phyloP scores from a whole-genome alignment of 2,888 invertebrate genomes.

The Gortyna flavago region DNA sequence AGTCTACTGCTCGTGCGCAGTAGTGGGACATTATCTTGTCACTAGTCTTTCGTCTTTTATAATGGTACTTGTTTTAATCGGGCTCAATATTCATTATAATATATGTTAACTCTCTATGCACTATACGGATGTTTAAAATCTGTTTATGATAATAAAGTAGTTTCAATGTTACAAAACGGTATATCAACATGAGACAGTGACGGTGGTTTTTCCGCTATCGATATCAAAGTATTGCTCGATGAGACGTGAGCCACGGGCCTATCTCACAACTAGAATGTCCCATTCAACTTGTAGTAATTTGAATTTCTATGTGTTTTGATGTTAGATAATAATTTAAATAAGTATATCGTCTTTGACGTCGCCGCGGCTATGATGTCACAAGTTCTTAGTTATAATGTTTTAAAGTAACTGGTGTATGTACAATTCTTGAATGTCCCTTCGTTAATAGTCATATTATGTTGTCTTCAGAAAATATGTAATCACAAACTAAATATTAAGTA shows the following conservation, averaged over 20 bases:
- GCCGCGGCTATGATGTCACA: constrained; percentile 53
- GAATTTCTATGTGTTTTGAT: constrained; percentile 32
- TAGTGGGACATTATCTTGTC: neutral
- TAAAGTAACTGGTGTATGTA: constrained; percentile 33
- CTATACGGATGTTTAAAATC: constrained; percentile 30
- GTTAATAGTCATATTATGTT: constrained; percentile 21
- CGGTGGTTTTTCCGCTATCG: neutral
- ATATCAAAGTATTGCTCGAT: neutral
- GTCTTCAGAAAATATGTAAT: constrained; percentile 25
- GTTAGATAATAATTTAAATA: constrained; percentile 53
- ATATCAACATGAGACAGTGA: neutral
- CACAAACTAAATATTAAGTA: neutral
- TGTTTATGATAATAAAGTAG: constrained; percentile 14
- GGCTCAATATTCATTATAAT: constrained; percentile 39
- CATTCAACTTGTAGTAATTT: constrained; percentile 28
- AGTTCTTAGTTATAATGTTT: constrained; percentile 48
- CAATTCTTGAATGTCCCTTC: constrained; percentile 36
- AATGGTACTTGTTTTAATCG: constrained; percentile 18
- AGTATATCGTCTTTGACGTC: constrained; percentile 32
- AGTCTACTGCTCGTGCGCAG: constrained; percentile 6
- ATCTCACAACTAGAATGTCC: constrained; percentile 6
- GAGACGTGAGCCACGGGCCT: constrained; percentile 7
- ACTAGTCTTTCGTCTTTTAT: constrained; percentile 19
- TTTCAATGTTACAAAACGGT: constrained; percentile 15
- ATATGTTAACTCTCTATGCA: constrained; percentile 22